These are phyloP conservation scores for Apostichopus californicus DNA, from an alignment of 35 echinoderm and acorn worm species.

Conservation along the genomic window DNA sequence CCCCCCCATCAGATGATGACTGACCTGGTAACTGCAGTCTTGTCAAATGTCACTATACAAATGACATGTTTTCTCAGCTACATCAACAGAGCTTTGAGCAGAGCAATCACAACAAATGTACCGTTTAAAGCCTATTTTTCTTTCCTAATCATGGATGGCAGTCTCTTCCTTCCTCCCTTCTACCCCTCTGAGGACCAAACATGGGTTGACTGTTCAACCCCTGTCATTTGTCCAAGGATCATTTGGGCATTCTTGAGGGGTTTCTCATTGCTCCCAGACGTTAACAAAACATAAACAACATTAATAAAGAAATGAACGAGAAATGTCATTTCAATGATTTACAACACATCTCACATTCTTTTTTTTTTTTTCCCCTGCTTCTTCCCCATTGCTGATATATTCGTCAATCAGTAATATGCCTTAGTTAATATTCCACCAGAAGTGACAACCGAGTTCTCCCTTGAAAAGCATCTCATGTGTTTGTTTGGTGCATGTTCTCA, in stretches of 20 bases:
- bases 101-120: background rate
- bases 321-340: background rate
- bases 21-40: background rate
- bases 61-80: constrained; percentile 1
- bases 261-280: background rate
- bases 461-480: no score
- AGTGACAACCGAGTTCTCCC: no score
- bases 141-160: background rate
- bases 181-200: background rate
- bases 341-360: background rate
- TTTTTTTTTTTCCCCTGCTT: background rate
- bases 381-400: no score
- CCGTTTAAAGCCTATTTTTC: background rate
- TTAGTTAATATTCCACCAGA: no score
- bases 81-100: background rate
- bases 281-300: background rate
- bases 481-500: no score
- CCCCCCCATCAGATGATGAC: background rate
- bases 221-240: background rate
- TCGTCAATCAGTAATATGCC: no score
- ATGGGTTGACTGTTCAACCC: background rate
- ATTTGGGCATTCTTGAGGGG: background rate
- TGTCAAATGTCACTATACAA: background rate
- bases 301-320: background rate
- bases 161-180: background rate